Evolutionary conservation across 2,888 invertebrate genomes (phyloP), one percentile per base, ranked within the genome.

Genomic region (Protophormia terraenovae): DNA sequence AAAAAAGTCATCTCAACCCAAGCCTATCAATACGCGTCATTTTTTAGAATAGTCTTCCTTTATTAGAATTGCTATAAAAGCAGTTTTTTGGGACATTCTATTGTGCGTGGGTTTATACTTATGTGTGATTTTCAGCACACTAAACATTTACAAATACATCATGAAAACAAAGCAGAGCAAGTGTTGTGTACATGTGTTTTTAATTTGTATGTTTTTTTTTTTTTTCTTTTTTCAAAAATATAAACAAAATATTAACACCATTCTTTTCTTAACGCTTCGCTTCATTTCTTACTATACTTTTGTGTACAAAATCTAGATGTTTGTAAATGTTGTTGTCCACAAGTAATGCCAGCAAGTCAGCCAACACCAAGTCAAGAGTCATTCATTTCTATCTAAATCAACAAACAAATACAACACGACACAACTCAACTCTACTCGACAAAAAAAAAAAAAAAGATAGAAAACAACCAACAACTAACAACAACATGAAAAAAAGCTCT

Each of bases 341-440:
- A 64, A 66, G 64, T 79, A 79, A 79, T 69, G 32, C 55, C 67
- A 81, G 60, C 72, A 55, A 80, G 64, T 64, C 79, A 69, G 75
- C 60, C 75, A 69, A 45, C 75, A 75, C 38, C 60, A 76, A 82
- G 81, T 76, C 75, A 82, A 82, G 81, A 82, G 81, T 76, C 81
- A 82, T 83, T 83, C 55, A 83, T 77, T 83, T 77, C 55, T 77
- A 77, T 83, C 69, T 64, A 76, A 82, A 82, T 76, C 76, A 76
- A 76, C 82, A 82, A 76, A 76, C 53, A 82, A 69, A 81, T 41
- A 71, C 71, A 71, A 64, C 53, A 55, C 62, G 38, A 53, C 50
- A 64, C 66, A n/a, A 66, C 60, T n/a, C 47, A 29, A 62, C 38
- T 19, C 32, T 32, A 29, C 55, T 60, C 50, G 50, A 62, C 50